Evolutionary conservation across 2,888 invertebrate species (phyloP), one percentile per base, ranked within the genome.

Genomic region (Ornithoptera alexandrae): DNA sequence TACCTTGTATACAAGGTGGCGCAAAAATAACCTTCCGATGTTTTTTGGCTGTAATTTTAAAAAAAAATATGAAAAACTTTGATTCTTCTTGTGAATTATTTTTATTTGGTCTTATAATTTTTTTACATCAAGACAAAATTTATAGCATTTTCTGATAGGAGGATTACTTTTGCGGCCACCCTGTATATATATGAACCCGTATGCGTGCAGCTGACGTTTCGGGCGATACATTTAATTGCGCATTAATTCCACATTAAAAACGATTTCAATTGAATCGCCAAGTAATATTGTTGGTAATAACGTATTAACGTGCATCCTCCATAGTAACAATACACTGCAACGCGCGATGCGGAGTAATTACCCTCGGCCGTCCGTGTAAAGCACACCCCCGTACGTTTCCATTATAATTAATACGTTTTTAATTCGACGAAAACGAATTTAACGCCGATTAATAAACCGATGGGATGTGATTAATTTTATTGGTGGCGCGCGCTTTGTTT

Each of bases 401-500:
- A 76, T 76, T 74, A 73, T 72, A 71, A 76, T 76, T 75, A 77
- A 77, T 74, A 72, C 68, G 65, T 71, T 72, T 77, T 76, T 75
- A 77, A 77, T 77, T 74, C 72, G 74, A 67, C 42, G 63, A 62
- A 62, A 63, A 69, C 65, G 65, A 61, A 65, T 65, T 69, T 39
- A 53, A n/a, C 24, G 6, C 42, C 65, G 56, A 65, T 64, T 60
- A 69, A 69, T 65, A 64, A 56, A 56, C 39, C 39, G 60, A 60
- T 60, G 64, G 56, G 12, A 42, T 65, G 64, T 59, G 36, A 61
- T 69, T 69, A 53, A 22, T 53, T 69, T 53, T n/a, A 60, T 60
- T 69, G 64, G 50, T 53, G 59, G 68, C 53, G 39, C 30, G 39
- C 64, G 24, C 64, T 64, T 68, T 64, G 59, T 58, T 68, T 50